Percentiles rank a stretch among this genome's conserved stretches.
These are phyloP conservation scores for Lumbricus terrestris DNA, from an alignment of 2,888 invertebrate species.

Conservation along the genomic window DNA sequence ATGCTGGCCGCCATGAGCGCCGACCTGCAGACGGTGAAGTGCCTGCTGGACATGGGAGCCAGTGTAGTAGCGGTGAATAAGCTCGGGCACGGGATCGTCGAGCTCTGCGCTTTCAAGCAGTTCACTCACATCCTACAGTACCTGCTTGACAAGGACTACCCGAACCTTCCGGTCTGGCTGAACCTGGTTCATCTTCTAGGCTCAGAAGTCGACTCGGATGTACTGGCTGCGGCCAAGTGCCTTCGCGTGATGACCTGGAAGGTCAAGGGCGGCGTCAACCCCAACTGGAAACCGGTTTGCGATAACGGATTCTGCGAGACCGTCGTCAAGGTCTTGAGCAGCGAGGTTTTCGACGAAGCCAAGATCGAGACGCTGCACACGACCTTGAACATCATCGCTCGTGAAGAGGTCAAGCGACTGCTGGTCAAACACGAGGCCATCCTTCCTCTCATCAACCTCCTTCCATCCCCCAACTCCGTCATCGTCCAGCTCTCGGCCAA, in stretches of 20 bases:
- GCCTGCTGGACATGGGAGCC: conserved; percentile 49
- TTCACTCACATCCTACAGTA: neutral
- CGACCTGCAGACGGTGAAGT: conserved; percentile 48
- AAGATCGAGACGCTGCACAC: conserved; percentile 50
- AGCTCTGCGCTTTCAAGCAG: conserved; percentile 45
- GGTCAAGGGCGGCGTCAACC: conserved; percentile 13
- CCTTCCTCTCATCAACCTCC: conserved; percentile 45
- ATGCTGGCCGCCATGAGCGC: conserved; percentile 53
- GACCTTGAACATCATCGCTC: conserved; percentile 49
- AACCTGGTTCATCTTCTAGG: conserved; percentile 49
- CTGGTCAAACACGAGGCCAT: conserved; percentile 46
- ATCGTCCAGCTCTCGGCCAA: conserved; percentile 49
- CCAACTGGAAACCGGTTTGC: conserved; percentile 9
- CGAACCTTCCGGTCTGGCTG: conserved; percentile 53
- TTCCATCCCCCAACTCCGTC: conserved; percentile 44
- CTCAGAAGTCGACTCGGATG: conserved; percentile 52
- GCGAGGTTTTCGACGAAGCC: conserved; percentile 46
- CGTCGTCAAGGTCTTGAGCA: conserved; percentile 51
- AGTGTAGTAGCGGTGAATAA: conserved; percentile 48
- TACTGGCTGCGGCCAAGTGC: conserved; percentile 50
- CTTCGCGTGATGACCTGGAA: conserved; percentile 45
- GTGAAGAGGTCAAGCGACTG: conserved; percentile 49
- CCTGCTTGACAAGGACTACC: conserved; percentile 37
- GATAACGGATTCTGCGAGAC: conserved; percentile 50
- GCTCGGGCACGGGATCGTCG: conserved; percentile 55